A percentile compares a stretch with the other conserved stretches of the same genome.
phyloP scores from a whole-genome alignment of 2,797 vertebrate species.

The Hypotaenidia okinawae region DNA sequence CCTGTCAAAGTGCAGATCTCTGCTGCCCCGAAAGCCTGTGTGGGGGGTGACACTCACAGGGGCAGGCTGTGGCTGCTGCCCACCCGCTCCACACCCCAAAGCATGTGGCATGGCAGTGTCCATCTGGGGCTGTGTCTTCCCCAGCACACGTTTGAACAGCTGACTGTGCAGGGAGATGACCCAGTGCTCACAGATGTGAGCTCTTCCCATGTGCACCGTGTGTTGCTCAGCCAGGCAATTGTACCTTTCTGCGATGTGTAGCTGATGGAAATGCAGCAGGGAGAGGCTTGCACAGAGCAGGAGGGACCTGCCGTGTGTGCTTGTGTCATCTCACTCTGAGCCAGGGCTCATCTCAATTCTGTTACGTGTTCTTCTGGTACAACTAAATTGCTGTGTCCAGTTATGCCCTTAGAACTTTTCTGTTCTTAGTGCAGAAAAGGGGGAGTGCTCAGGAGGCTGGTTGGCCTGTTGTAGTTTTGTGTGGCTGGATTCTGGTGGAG shows the following conservation, averaged over 20 bases:
- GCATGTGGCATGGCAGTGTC: not conserved
- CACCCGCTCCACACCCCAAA: not conserved
- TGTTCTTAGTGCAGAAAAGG: not conserved
- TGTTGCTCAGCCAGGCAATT: not conserved
- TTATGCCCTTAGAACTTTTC: not conserved
- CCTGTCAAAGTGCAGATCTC: rapidly evolving
- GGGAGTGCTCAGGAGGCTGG: not conserved
- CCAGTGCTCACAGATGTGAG: rapidly evolving
- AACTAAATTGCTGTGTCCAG: not conserved
- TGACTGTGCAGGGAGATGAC: rapidly evolving
- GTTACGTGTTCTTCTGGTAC: not conserved
- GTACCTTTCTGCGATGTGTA: not conserved
- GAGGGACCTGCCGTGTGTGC: not conserved
- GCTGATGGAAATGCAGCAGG: not conserved
- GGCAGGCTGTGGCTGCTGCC: not conserved
- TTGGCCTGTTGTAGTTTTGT: not conserved
- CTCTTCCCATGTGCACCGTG: too few species aligned
- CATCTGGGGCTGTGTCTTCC: rapidly evolving
- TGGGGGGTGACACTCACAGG: not conserved
- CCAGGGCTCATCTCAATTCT: not conserved
- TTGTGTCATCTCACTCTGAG: rapidly evolving
- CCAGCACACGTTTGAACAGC: rapidly evolving
- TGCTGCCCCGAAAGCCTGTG: rapidly evolving
- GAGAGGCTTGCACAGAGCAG: rapidly evolving
- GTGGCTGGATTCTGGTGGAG: too few species aligned